Conservation (phyloP, 2,888 invertebrate genomes). For the Phania funesta region DNA sequence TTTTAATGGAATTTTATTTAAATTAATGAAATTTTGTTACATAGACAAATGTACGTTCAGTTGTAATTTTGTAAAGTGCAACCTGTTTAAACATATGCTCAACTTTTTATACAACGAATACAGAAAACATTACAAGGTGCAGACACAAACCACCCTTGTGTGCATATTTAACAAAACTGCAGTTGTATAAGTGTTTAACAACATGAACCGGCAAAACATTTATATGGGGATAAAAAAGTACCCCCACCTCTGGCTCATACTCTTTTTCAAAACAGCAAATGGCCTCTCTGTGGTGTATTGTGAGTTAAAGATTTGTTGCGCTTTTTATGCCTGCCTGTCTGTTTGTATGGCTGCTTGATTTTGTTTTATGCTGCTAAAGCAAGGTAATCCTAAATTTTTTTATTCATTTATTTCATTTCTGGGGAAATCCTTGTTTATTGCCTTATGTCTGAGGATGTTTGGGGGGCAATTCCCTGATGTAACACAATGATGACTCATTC, state of each 20-base stretch:
- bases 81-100: slow-evolving; percentile 67
- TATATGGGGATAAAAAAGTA: slow-evolving; percentile 34
- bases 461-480: slow-evolving; percentile 52
- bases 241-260: background rate
- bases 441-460: slow-evolving; percentile 1
- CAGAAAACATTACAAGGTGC: slow-evolving; percentile 3
- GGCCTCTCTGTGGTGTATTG: background rate
- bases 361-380: slow-evolving; percentile 38
- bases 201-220: slow-evolving; percentile 48
- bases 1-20: slow-evolving; percentile 55
- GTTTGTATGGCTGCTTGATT: slow-evolving; percentile 20
- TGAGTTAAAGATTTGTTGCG: slow-evolving; percentile 61
- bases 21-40: slow-evolving; percentile 66
- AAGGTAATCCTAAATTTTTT: slow-evolving; percentile 50
- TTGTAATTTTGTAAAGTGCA: slow-evolving; percentile 66
- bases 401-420: background rate
- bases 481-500: slow-evolving; percentile 52
- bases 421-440: slow-evolving; percentile 65
- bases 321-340: slow-evolving; percentile 49
- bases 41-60: background rate
- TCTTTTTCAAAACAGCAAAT: background rate
- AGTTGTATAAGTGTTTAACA: background rate
- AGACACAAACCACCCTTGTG: slow-evolving; percentile 28
- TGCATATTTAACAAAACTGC: background rate
- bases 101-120: slow-evolving; percentile 21